Conservation (phyloP, 1,140 invertebrate genomes). For the Dermatophagoides farinae region DNA sequence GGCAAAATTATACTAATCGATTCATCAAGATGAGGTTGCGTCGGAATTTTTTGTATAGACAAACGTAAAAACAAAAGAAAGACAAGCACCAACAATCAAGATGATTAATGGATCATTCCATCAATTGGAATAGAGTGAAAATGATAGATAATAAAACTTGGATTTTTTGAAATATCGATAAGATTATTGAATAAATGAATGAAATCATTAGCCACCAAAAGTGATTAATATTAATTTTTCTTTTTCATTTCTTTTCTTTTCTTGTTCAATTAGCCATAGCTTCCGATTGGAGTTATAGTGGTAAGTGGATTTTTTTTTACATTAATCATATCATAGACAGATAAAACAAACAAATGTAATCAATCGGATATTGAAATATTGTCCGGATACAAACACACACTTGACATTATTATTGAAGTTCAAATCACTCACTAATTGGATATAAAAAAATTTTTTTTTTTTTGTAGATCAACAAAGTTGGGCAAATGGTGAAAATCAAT, state of each 20-base stretch:
- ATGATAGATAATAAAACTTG: not conserved
- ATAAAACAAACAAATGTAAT: not conserved
- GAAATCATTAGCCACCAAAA: not conserved
- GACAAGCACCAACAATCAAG: no score
- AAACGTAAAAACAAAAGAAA: no score
- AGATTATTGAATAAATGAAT: not conserved
- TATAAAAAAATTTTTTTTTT: not conserved
- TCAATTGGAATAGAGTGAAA: no score
- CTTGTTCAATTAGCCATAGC: not conserved
- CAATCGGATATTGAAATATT: no score
- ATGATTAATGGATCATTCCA: no score
- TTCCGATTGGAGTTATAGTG: not conserved
- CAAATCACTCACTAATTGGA: not conserved
- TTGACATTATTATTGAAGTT: not conserved
- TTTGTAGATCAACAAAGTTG: conserved; percentile 42
- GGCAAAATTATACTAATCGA: no score
- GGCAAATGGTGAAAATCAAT: conserved; percentile 41
- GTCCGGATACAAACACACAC: not conserved
- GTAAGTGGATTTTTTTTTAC: not conserved
- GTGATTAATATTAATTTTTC: not conserved
- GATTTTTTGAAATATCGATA: not conserved
- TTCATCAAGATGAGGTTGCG: no score
- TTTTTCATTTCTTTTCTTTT: not conserved
- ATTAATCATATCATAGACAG: not conserved
- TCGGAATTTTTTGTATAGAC: no score